A percentile compares a stretch with the other conserved stretches of the same genome.
Evolutionary conservation across 1,140 invertebrate genomes (phyloP).

Genomic region (Macrotrachela quadricornifera): DNA sequence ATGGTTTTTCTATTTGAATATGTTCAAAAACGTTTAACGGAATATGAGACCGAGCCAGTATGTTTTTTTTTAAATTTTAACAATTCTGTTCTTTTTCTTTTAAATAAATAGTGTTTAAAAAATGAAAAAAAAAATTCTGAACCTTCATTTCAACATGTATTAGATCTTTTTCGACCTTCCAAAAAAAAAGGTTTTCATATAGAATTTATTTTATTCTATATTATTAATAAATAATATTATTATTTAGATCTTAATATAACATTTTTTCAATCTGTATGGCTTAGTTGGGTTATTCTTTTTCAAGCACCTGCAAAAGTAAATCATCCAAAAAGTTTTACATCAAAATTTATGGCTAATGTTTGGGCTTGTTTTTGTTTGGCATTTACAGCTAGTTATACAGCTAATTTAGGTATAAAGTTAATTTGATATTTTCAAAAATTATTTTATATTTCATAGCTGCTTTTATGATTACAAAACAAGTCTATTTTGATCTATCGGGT

Average conservation of each 20-base stretch:
- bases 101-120: too few species aligned
- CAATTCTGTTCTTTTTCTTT: too few species aligned
- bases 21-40: conserved; percentile 16
- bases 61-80: too few species aligned
- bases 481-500: conserved; percentile 76
- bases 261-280: conserved; percentile 65
- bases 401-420: conserved; percentile 17
- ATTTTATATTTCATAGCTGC: conserved; percentile 42
- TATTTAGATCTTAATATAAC: background rate
- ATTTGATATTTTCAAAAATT: too few species aligned
- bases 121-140: too few species aligned
- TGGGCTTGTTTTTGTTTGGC: conserved; percentile 79
- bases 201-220: too few species aligned
- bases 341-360: conserved; percentile 81
- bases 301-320: conserved; percentile 86
- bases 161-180: too few species aligned
- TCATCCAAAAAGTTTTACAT: conserved; percentile 69
- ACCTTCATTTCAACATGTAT: too few species aligned
- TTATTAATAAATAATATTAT: too few species aligned
- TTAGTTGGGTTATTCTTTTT: conserved; percentile 98
- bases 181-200: too few species aligned
- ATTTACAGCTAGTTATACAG: conserved; percentile 34
- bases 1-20: conserved; percentile 95
- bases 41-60: too few species aligned
- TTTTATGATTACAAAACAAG: conserved; percentile 97